These are phyloP conservation scores for Clavelina lepadiformis DNA, from an alignment of 23 tunicate species.

Conservation along the genomic window DNA sequence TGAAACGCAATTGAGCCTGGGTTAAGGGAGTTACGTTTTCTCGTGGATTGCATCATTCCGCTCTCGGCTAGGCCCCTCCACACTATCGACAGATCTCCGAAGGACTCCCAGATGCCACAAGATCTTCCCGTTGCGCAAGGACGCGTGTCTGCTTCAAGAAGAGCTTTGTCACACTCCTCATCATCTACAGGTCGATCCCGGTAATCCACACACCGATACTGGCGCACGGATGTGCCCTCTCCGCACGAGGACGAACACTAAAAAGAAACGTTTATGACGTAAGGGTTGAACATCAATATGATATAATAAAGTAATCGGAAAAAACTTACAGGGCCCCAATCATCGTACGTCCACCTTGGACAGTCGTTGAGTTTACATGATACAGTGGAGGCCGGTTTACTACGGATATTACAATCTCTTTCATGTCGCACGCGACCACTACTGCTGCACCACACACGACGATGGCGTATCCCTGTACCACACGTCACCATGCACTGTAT, in stretches of 20 bases:
- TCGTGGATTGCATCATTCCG: no score
- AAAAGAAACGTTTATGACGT: not conserved
- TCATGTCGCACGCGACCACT: slow-evolving; percentile 23
- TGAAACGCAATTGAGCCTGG: no score
- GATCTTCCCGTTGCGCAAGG: slow-evolving; percentile 17
- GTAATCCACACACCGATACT: slow-evolving; percentile 37
- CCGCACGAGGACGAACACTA: slow-evolving; percentile 88
- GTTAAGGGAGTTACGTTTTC: no score
- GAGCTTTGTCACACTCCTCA: slow-evolving; percentile 28
- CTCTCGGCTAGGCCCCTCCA: slow-evolving; percentile 26
- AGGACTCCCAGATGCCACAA: slow-evolving; percentile 7
- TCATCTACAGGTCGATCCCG: slow-evolving; percentile 12
- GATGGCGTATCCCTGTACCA: slow-evolving; percentile 56
- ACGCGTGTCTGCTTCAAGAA: slow-evolving; percentile 15
- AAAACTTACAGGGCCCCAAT: slow-evolving; percentile 56
- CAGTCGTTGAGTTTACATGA: slow-evolving; percentile 31
- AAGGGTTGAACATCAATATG: not conserved
- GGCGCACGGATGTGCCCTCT: slow-evolving; percentile 36
- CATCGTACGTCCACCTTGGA: slow-evolving; percentile 59
- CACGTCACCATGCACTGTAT: slow-evolving; percentile 67
- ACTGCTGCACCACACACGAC: slow-evolving; percentile 59
- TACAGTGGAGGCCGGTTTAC: slow-evolving; percentile 37
- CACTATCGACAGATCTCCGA: slow-evolving; percentile 17
- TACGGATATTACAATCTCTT: slow-evolving; percentile 12
- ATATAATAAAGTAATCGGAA: not conserved